A percentile compares a stretch with the other conserved stretches of the same genome.
Evolutionary conservation across 2,797 vertebrate genomes (phyloP).

Genomic region (Neomorphus geoffroyi): DNA sequence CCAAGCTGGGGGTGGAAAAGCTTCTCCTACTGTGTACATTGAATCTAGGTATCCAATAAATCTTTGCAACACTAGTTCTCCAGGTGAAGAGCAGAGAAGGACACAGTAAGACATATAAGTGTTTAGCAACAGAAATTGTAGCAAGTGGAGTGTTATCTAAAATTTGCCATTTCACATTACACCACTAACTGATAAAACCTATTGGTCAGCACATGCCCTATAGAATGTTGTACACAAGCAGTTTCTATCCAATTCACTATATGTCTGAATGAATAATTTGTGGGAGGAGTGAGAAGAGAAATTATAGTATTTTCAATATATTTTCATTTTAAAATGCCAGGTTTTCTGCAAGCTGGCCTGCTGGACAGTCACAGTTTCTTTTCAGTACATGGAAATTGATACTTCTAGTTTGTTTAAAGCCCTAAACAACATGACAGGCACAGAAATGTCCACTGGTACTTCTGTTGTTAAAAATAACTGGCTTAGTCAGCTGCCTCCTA

Average conservation of each 20-base stretch:
- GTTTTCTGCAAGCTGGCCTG: slow-evolving; percentile 29
- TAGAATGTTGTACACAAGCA: neutral
- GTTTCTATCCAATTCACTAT: slow-evolving; percentile 20
- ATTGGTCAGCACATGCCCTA: neutral
- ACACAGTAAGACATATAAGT: neutral
- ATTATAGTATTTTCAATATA: slow-evolving; percentile 1
- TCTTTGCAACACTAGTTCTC: neutral
- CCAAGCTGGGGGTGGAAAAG: neutral
- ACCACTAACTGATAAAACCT: slow-evolving; percentile 12
- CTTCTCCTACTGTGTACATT: neutral
- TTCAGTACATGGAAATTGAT: slow-evolving; percentile 30
- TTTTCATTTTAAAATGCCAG: slow-evolving; percentile 53
- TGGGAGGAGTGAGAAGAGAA: slow-evolving; percentile 15
- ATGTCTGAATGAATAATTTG: slow-evolving; percentile 36
- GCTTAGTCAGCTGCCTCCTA: slow-evolving; percentile 21
- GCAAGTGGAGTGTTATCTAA: neutral
- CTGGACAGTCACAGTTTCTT: neutral
- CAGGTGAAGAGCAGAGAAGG: neutral
- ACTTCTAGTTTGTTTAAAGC: slow-evolving; percentile 58
- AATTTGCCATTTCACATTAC: neutral
- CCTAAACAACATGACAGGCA: slow-evolving; percentile 15
- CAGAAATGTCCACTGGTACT: slow-evolving; percentile 16
- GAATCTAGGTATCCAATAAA: neutral
- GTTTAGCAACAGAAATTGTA: slow-evolving; percentile 8
- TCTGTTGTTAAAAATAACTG: slow-evolving; percentile 31